A percentile compares a stretch with the other conserved stretches of the same genome.
phyloP scores from a whole-genome alignment of 2,888 invertebrate species.

The Macrostomum cliftonense region DNA sequence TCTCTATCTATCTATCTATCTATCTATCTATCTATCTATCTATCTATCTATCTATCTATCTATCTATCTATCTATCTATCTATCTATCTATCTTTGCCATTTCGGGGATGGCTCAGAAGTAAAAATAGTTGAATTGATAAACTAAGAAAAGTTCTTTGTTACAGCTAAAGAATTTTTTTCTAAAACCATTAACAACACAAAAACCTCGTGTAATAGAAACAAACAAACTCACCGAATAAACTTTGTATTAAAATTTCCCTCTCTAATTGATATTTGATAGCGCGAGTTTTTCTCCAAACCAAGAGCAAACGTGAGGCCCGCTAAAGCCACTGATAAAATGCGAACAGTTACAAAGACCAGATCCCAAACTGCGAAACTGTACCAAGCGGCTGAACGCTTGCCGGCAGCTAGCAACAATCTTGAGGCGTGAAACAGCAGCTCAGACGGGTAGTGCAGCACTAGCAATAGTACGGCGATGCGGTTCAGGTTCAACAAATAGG shows the following conservation, averaged over 20 bases:
- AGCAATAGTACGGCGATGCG: conserved; percentile 68
- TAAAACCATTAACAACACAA: too few species aligned
- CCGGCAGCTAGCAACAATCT: conserved; percentile 69
- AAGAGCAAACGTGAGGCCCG: conserved; percentile 61
- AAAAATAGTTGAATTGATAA: too few species aligned
- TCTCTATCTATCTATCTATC: too few species aligned
- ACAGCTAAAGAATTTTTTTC: too few species aligned
- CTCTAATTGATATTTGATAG: conserved; percentile 43
- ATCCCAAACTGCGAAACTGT: conserved; percentile 61
- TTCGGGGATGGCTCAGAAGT: too few species aligned
- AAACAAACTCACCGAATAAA: conserved; percentile 36
- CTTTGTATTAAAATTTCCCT: conserved; percentile 54
- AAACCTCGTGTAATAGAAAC: too few species aligned
- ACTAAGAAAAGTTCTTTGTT: too few species aligned
- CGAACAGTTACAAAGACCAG: conserved; percentile 63
- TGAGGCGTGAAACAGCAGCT: conserved; percentile 65
- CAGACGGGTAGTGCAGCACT: conserved; percentile 70
- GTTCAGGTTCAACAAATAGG: conserved; percentile 46
- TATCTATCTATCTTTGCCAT: too few species aligned
- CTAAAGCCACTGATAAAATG: conserved; percentile 63
- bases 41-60: too few species aligned
- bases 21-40: too few species aligned
- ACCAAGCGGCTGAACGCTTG: conserved; percentile 52
- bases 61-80: too few species aligned
- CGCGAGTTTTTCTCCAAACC: conserved; percentile 50